phyloP scores from a whole-genome alignment of 2,888 invertebrate species.

The Yponomeuta malinellus region DNA sequence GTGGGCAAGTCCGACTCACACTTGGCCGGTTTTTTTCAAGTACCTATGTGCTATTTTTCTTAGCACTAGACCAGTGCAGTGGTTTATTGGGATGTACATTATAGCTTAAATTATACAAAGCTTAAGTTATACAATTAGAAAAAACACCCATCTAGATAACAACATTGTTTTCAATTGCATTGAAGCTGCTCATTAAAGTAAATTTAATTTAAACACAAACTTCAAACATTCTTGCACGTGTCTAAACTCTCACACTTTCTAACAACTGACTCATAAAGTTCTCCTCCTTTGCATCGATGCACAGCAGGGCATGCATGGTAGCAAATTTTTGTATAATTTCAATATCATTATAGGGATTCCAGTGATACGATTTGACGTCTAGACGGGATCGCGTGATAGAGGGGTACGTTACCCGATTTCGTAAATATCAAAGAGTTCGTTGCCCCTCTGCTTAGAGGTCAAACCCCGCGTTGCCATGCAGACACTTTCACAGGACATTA shows the following conservation, averaged over 20 bases:
- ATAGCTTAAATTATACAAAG: too few relatives aligned
- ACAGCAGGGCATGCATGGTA: constrained; percentile 51
- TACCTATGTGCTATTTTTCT: too few relatives aligned
- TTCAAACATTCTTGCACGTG: neutral
- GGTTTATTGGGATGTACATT: too few relatives aligned
- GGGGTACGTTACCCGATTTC: constrained; percentile 66
- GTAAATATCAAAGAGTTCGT: constrained; percentile 64
- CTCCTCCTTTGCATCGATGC: constrained; percentile 22
- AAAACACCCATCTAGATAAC: too few relatives aligned
- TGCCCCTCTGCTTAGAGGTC: constrained; percentile 63
- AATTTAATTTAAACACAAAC: too few relatives aligned
- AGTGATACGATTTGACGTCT: constrained; percentile 20
- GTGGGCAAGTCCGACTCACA: too few relatives aligned
- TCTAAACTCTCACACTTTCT: neutral
- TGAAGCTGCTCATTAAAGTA: too few relatives aligned
- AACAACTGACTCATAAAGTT: neutral
- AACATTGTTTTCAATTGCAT: too few relatives aligned
- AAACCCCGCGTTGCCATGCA: constrained; percentile 31
- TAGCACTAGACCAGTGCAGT: too few relatives aligned
- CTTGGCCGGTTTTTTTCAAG: too few relatives aligned
- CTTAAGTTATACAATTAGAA: too few relatives aligned
- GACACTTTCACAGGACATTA: constrained; percentile 37
- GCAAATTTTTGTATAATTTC: constrained; percentile 49
- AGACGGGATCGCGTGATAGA: constrained; percentile 43
- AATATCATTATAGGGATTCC: constrained; percentile 32